Evolutionary conservation across 2,113 vertebrate genomes (phyloP).

Genomic region (Phaethon lepturus): DNA sequence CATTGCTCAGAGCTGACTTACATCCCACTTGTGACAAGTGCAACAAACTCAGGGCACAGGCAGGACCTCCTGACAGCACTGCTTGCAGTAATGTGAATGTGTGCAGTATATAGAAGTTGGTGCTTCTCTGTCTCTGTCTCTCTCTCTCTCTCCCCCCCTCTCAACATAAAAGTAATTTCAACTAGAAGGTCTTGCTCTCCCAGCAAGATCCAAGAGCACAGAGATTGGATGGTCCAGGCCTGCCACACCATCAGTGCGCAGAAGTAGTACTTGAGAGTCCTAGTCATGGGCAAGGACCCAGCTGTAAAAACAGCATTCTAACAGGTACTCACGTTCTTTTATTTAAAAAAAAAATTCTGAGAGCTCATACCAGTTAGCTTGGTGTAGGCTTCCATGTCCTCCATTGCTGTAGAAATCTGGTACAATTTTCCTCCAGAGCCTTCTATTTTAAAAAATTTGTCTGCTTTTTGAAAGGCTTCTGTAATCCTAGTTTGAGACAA

Average conservation of each 20-base stretch:
- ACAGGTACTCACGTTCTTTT: neutral
- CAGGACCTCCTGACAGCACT: neutral
- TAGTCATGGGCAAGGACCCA: neutral
- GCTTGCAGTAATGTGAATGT: neutral
- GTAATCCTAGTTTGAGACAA: constrained; percentile 84
- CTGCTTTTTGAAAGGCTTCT: constrained; percentile 91
- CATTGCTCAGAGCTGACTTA: neutral
- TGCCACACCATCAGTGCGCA: neutral
- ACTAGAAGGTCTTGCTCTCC: neutral
- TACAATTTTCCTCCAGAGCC: constrained; percentile 77
- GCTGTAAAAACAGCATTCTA: neutral
- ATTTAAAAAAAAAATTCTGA: neutral
- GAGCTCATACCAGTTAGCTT: constrained; percentile 88
- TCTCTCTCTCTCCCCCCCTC: neutral
- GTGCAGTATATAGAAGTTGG: neutral
- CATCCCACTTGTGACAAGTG: neutral
- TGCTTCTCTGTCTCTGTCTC: neutral
- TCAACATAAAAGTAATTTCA: neutral
- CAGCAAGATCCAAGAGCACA: neutral
- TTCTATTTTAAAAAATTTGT: constrained; percentile 78
- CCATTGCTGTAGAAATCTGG: constrained; percentile 86
- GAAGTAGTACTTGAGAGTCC: neutral
- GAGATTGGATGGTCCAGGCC: neutral
- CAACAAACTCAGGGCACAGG: neutral
- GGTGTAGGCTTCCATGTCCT: constrained; percentile 94